Conservation (phyloP, 2,797 vertebrate genomes). For the Gobio occitaniae region DNA sequence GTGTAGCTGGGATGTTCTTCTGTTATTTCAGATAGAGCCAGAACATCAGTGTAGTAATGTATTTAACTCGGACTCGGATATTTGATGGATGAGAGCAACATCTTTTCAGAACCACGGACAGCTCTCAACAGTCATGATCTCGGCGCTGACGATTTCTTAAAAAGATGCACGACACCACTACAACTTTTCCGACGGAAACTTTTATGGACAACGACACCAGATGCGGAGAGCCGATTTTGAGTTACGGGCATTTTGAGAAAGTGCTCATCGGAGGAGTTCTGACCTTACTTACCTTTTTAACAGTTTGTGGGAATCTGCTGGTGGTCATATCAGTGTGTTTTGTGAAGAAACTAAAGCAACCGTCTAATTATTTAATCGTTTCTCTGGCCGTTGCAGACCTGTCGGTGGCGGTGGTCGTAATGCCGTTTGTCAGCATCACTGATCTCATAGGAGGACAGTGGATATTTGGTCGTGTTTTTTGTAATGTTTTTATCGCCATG, state of each 20-base stretch:
- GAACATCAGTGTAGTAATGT: not conserved
- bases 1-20: not conserved
- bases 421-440: constrained; percentile 96
- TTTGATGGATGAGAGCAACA: constrained; percentile 9
- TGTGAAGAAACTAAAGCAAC: constrained; percentile 95
- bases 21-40: not conserved
- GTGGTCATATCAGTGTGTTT: constrained; percentile 97
- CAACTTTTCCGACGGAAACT: constrained; percentile 32
- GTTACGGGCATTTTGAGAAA: constrained; percentile 88
- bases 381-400: constrained; percentile 93
- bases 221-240: constrained; percentile 73
- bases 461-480: constrained; percentile 94
- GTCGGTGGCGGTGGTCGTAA: constrained; percentile 93
- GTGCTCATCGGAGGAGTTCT: constrained; percentile 90
- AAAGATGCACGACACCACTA: constrained; percentile 44
- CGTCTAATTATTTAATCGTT: constrained; percentile 95
- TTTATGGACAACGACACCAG: constrained; percentile 47
- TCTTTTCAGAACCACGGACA: constrained; percentile 50
- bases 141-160: constrained; percentile 26
- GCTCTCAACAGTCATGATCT: constrained; percentile 38
- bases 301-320: constrained; percentile 91
- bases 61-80: not conserved
- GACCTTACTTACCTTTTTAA: constrained; percentile 89
- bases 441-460: constrained; percentile 94
- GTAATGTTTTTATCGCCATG: constrained; percentile 97